Conservation (phyloP, 2,888 invertebrate genomes). For the Lasius platythorax region DNA sequence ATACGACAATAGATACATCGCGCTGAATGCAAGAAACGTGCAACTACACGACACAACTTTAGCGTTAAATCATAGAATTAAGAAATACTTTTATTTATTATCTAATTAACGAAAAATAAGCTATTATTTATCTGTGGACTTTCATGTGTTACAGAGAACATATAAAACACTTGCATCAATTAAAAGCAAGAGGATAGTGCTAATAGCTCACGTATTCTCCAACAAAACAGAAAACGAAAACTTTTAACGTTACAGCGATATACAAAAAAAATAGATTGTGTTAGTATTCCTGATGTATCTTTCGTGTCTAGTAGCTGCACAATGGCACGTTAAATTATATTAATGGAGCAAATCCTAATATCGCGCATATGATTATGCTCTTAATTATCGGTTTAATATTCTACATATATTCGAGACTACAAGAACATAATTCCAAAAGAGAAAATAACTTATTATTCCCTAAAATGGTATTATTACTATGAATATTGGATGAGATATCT, state of each 20-base stretch:
- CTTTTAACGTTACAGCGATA: constrained; percentile 58
- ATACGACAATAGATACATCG: not conserved
- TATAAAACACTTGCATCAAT: not conserved
- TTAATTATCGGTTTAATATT: constrained; percentile 17
- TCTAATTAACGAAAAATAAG: too few relatives aligned
- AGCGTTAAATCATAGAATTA: not conserved
- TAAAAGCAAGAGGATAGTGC: not conserved
- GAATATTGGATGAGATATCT: too few relatives aligned
- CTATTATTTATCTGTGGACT: too few relatives aligned
- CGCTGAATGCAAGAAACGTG: not conserved
- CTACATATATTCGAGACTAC: not conserved
- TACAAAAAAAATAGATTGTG: constrained; percentile 63
- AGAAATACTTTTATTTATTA: not conserved
- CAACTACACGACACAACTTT: not conserved
- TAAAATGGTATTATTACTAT: not conserved
- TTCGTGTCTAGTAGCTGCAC: constrained; percentile 56
- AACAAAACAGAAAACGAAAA: constrained; percentile 67
- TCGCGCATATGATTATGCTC: not conserved
- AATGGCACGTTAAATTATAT: constrained; percentile 31
- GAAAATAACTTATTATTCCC: not conserved
- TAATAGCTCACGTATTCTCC: constrained; percentile 72
- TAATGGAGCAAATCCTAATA: not conserved
- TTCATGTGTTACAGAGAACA: too few relatives aligned
- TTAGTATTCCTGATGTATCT: constrained; percentile 32
- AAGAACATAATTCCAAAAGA: not conserved